Evolutionary conservation across 1,140 invertebrate species (phyloP), one percentile per base, ranked within the genome.

Genomic region (Lanistes nyassanus): DNA sequence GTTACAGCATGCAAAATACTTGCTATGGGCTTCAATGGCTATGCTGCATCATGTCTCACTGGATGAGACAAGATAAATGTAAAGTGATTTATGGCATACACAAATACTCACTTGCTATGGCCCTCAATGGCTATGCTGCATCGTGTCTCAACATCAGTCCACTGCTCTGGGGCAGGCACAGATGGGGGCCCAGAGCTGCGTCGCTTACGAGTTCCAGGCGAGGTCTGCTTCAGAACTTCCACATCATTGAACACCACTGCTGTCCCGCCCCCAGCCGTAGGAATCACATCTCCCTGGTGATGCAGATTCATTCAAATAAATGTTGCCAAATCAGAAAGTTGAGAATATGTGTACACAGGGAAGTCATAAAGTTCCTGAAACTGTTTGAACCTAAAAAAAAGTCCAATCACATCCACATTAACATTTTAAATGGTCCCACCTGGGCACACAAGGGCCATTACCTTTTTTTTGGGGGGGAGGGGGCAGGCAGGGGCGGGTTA

Each of bases 181-280:
- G 76, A 53, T 7, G 69, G 72, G 21, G 78, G 75, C 68, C 79
- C 77, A 0, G 77, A 77, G 42, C 80, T 81, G 9, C 82, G 67
- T 34, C 82, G 72, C 39, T 82, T 85, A 39, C 83, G 81, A n/a
- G 79, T 80, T 9, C 86, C 86, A 9, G 96, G 96, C 0, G 95
- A 96, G 79, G 92, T 91, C 86, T 98, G 96, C 81, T 94, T 94
- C 7, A 99, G 88, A 79, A 93, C 93, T 90, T 99, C 98, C 3
- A 99, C 94, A 89, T 98, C 98, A 81, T 96, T 95, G 83, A 99
- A 98, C 36, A 98, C 93, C 0, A 99, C 96, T 85, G 98, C 96
- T 3, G 96, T 94, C 0, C 98, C 98, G 13, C 98, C 97, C 23
- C 94, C 94, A 76, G 93, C 93, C 0, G 97, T 98, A 19, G 95